Percentiles rank a stretch among this genome's conserved stretches.
Evolutionary conservation across 2,113 vertebrate genomes (phyloP).

Genomic region (Rattus norvegicus): DNA sequence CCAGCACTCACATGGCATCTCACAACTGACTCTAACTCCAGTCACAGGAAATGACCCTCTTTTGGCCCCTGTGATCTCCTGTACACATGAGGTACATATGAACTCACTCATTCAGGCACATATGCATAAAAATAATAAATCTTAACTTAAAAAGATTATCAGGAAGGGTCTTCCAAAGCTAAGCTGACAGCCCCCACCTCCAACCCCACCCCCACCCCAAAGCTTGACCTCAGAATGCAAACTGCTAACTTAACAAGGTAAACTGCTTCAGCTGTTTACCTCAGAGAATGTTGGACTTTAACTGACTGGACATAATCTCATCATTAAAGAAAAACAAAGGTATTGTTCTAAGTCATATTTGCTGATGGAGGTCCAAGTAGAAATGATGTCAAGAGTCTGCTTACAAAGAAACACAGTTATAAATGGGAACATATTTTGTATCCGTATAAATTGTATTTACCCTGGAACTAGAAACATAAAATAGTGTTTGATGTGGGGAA

Average conservation of each 20-base stretch:
- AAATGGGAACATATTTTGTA: neutral
- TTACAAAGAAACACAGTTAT: conserved; percentile 7
- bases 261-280: neutral
- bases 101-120: neutral
- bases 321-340: neutral
- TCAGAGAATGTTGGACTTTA: neutral
- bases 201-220: rapidly evolving
- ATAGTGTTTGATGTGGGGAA: conserved; percentile 20
- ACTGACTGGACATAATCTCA: neutral
- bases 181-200: neutral
- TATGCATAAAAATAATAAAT: neutral
- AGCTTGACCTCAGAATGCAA: neutral
- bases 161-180: neutral
- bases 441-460: neutral
- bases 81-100: neutral
- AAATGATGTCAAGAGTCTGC: neutral
- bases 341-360: conserved; percentile 51
- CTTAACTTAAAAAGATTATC: neutral
- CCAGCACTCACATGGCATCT: neutral
- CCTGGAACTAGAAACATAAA: neutral
- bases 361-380: neutral
- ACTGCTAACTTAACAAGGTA: neutral
- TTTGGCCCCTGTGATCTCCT: neutral
- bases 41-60: neutral
- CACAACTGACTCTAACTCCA: neutral